phyloP scores from a whole-genome alignment of 1,140 invertebrate species.

The Drosophila auraria region DNA sequence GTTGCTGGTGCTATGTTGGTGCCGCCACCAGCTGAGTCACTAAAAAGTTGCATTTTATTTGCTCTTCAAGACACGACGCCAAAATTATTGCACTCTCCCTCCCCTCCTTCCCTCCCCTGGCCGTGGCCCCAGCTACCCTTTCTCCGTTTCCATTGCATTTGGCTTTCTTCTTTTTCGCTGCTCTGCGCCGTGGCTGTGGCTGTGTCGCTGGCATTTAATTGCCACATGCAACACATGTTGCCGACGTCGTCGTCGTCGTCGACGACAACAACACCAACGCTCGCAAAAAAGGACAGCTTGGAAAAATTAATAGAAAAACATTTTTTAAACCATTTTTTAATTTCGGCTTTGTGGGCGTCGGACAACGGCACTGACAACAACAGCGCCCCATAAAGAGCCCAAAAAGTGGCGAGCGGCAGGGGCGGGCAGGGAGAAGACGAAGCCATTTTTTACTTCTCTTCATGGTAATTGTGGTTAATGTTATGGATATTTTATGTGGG shows the following conservation, averaged over 20 bases:
- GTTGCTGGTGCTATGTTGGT: not conserved
- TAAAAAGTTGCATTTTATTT: slow-evolving; percentile 78
- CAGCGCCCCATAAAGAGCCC: not conserved
- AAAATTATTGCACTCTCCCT: slow-evolving; percentile 67
- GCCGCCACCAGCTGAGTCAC: slow-evolving; percentile 66
- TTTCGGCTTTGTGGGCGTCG: slow-evolving; percentile 67
- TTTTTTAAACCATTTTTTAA: slow-evolving; percentile 74
- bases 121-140: not conserved
- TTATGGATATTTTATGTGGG: slow-evolving; percentile 79
- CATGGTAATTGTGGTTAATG: slow-evolving; percentile 77
- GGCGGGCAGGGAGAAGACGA: slow-evolving; percentile 34
- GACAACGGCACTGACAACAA: slow-evolving; percentile 22
- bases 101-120: not conserved
- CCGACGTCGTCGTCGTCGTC: slow-evolving; percentile 36
- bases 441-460: slow-evolving; percentile 50
- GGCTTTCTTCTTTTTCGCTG: slow-evolving; percentile 39
- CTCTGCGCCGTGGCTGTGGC: slow-evolving; percentile 12
- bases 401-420: slow-evolving; percentile 24
- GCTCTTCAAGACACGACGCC: slow-evolving; percentile 69
- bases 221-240: slow-evolving; percentile 59
- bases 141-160: slow-evolving; percentile 37
- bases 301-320: slow-evolving; percentile 75
- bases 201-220: slow-evolving; percentile 66
- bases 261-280: slow-evolving; percentile 44
- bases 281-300: slow-evolving; percentile 53